Evolutionary conservation across 2,113 vertebrate genomes (phyloP), one percentile per base, ranked within the genome.

Genomic region (Mus spicilegus): DNA sequence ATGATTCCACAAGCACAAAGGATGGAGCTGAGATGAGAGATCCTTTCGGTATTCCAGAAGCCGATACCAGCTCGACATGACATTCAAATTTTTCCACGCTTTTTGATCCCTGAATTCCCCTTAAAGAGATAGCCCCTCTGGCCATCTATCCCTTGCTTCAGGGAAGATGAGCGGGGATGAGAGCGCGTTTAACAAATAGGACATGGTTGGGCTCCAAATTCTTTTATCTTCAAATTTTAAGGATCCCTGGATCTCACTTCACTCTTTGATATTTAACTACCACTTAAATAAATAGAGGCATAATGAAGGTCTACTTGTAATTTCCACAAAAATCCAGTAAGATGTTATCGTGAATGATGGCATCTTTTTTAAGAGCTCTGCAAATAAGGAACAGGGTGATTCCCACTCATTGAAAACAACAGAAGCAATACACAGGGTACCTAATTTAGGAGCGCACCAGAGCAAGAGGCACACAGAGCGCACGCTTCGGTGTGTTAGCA

Each of bases 171-270:
- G n/a, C n/a, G n/a, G n/a, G n/a, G n/a, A n/a, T n/a, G n/a, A n/a
- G n/a, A n/a, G n/a, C n/a, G n/a, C n/a, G n/a, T n/a, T n/a, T n/a
- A n/a, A n/a, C n/a, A n/a, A n/a, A n/a, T n/a, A 98, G 95, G 93
- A 90, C 96, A 91, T 69, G 97, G 91, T 58, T 98, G 76, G 93
- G 76, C 65, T 97, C 90, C 90, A 96, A 96, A 96, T 95, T 94
- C 93, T 72, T 93, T 92, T 91, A 93, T 63, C 87, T 94, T 84
- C 77, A 94, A 42, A 49, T 96, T 95, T 88, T 16, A 96, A 82
- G 87, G 56, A 73, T 86, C 88, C 69, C 84, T 88, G 89, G 73
- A 70, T 95, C 42, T 95, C 5, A 33, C 94, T 87, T 95, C 5
- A 93, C 9, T 87, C 65, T 95, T 84, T 46, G 73, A 81, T 87